phyloP scores from a whole-genome alignment of 2,797 vertebrate genomes.

The Sebastes steindachneri region DNA sequence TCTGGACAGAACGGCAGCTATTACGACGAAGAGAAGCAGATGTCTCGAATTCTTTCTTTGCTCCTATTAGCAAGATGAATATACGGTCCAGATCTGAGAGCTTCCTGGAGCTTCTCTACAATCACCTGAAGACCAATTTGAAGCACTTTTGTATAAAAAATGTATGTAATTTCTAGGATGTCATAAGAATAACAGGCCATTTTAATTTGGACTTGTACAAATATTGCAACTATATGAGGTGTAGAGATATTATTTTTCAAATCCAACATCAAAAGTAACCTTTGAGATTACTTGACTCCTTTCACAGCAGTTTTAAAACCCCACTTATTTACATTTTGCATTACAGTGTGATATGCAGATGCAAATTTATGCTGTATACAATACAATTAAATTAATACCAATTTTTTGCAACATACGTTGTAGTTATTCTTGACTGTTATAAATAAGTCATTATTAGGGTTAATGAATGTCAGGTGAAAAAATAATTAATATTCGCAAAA shows the following conservation, averaged over 20 bases:
- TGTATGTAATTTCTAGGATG: background rate
- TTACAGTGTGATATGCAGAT: constrained; percentile 35
- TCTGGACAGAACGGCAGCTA: constrained; percentile 8
- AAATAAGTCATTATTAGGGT: constrained; percentile 55
- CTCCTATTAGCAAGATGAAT: background rate
- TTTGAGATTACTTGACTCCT: background rate
- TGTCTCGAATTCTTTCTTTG: background rate
- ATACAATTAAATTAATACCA: constrained; percentile 56
- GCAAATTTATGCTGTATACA: background rate
- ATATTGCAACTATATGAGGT: constrained; percentile 3
- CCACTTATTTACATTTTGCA: constrained; percentile 6
- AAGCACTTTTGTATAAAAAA: constrained; percentile 2
- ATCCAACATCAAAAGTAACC: background rate
- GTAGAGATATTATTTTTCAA: background rate
- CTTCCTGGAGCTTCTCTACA: background rate
- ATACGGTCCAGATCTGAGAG: background rate
- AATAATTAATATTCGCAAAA: constrained; percentile 41
- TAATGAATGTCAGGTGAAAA: constrained; percentile 39
- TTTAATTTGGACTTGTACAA: constrained; percentile 28
- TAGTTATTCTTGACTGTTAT: constrained; percentile 39
- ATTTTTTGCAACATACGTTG: constrained; percentile 33
- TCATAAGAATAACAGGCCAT: background rate
- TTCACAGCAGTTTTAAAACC: constrained; percentile 11
- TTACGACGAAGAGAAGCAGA: constrained; percentile 13
- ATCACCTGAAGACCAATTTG: background rate